A percentile compares a stretch with the other conserved stretches of the same genome.
These are phyloP conservation scores for Acleris emargana DNA, from an alignment of 2,888 invertebrate species.

Conservation along the genomic window DNA sequence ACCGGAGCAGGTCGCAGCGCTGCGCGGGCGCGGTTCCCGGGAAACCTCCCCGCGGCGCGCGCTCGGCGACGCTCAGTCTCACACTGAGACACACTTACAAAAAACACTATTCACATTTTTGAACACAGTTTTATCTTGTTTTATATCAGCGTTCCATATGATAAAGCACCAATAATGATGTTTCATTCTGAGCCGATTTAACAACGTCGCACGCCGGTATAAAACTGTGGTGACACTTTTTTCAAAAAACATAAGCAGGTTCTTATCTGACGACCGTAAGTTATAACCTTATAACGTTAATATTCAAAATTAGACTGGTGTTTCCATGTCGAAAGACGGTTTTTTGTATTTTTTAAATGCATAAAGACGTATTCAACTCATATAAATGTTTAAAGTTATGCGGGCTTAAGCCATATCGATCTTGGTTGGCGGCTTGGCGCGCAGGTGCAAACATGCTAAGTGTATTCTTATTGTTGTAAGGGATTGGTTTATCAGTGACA, in stretches of 20 bases:
- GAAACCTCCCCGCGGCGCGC: slow-evolving; percentile 79
- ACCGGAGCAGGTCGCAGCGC: slow-evolving; percentile 69
- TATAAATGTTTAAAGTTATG: slow-evolving; percentile 55
- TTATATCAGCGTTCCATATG: slow-evolving; percentile 74
- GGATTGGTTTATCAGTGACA: slow-evolving; percentile 83
- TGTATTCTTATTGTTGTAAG: slow-evolving; percentile 83
- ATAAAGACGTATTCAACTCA: slow-evolving; percentile 30
- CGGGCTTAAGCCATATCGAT: slow-evolving; percentile 66
- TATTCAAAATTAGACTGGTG: slow-evolving; percentile 28
- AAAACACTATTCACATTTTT: slow-evolving; percentile 70
- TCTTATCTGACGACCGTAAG: slow-evolving; percentile 61
- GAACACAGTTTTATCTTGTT: slow-evolving; percentile 68
- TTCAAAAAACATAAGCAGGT: slow-evolving; percentile 42
- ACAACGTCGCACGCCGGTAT: slow-evolving; percentile 53
- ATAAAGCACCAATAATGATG: slow-evolving; percentile 83
- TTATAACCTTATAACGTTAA: slow-evolving; percentile 18
- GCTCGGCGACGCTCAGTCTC: slow-evolving; percentile 78
- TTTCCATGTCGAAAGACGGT: slow-evolving; percentile 14
- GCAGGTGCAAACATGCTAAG: slow-evolving; percentile 84
- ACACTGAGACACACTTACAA: slow-evolving; percentile 69
- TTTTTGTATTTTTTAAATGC: slow-evolving; percentile 16
- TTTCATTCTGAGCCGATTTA: slow-evolving; percentile 76
- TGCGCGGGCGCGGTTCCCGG: slow-evolving; percentile 66
- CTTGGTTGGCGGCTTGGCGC: slow-evolving; percentile 58
- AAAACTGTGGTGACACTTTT: slow-evolving; percentile 44